Evolutionary conservation across 1,140 invertebrate genomes (phyloP), one percentile per base, ranked within the genome.

Genomic region (Chironomus striatipennis): DNA sequence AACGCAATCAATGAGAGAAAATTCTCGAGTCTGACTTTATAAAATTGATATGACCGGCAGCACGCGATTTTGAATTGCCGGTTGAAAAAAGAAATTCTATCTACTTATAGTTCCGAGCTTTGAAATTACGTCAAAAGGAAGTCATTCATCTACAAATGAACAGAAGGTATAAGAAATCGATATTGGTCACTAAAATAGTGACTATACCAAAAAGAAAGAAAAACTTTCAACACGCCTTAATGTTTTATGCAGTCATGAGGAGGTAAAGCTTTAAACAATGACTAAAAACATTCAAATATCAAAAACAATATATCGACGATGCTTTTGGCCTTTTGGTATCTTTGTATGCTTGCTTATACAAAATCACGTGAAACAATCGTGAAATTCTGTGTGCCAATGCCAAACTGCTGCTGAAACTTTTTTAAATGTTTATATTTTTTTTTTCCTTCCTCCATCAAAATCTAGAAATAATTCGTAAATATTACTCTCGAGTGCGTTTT

Each of bases 341-440:
- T 57, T 12, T 57, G 47, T n/a, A 57, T 57, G 47, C 12, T 57
- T 57, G 24, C 47, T n/a, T 15, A 57, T 57, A 12, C 12, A 15
- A 57, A 15, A 57, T 57, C 47, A 57, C 47, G 47, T 57, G 47
- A 57, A 57, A 15, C 47, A 57, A 57, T 57, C 47, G 47, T 57
- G 47, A 57, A 57, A 57, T 57, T 57, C 12, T n/a, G 12, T 57
- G 1, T 57, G 47, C 47, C 47, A 57, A 57, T 57, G 12, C 12
- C n/a, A 57, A 57, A 57, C n/a, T 57, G 47, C 47, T 57, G n/a
- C 47, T 57, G 47, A 57, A 15, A 57, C n/a, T 15, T 57, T 34
- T 2, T 5, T 2, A 34, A 34, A 34, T 34, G 24, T 34, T 1
- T n/a, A n/a, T n/a, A n/a, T n/a, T n/a, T n/a, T n/a, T n/a, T n/a